Percentiles rank a stretch among this genome's conserved stretches.
These are phyloP conservation scores for Schizaphis graminum DNA, from an alignment of 2,888 invertebrate species.

Conservation along the genomic window DNA sequence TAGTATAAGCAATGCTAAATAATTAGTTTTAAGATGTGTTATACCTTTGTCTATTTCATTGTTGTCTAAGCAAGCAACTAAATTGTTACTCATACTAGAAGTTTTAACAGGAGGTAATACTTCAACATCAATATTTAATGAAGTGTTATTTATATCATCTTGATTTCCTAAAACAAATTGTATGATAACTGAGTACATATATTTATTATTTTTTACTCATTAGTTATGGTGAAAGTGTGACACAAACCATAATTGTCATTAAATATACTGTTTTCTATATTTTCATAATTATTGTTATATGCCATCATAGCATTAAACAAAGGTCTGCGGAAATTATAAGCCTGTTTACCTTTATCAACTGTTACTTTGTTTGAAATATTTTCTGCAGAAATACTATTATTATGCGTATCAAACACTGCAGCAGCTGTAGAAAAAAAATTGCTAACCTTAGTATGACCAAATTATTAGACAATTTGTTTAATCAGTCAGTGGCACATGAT, in stretches of 20 bases:
- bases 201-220: background rate
- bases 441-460: too few relatives aligned
- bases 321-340: background rate
- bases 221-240: background rate
- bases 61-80: background rate
- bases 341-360: background rate
- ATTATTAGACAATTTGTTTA: too few relatives aligned
- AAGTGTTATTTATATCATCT: background rate
- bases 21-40: background rate
- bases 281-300: constrained; percentile 1
- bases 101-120: background rate
- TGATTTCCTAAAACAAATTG: too few relatives aligned
- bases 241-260: background rate
- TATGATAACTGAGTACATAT: background rate
- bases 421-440: too few relatives aligned
- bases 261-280: background rate
- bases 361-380: too few relatives aligned
- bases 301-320: background rate
- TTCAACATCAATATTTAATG: background rate
- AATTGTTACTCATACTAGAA: background rate
- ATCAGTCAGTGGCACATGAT: too few relatives aligned
- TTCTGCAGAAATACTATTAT: too few relatives aligned
- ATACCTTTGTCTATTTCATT: background rate
- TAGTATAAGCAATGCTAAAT: background rate
- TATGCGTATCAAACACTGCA: too few relatives aligned